Percentiles rank a stretch among this genome's conserved stretches.
phyloP scores from a whole-genome alignment of 2,113 vertebrate species.

The Pteropus alecto region DNA sequence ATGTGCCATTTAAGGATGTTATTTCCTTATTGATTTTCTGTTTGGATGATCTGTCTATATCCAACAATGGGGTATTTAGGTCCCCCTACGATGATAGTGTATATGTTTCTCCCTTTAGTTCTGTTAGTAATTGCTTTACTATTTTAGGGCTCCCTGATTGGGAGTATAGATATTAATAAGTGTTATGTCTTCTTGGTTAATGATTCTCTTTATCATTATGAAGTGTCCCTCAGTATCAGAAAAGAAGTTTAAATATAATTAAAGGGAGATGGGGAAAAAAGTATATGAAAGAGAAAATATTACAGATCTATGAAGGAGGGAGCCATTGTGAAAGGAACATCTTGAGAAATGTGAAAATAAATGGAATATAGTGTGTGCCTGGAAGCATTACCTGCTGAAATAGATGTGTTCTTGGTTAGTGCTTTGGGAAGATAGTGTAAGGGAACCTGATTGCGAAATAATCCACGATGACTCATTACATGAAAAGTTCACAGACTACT shows the following conservation, averaged over 20 bases:
- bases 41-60: too few species aligned
- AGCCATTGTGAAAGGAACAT: background rate
- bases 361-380: accelerated
- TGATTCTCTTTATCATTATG: too few species aligned
- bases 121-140: too few species aligned
- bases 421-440: background rate
- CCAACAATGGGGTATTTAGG: too few species aligned
- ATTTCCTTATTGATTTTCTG: background rate
- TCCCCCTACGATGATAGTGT: too few species aligned
- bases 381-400: background rate
- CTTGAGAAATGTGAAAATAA: background rate
- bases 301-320: background rate
- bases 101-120: too few species aligned
- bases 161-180: too few species aligned
- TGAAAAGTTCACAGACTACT: background rate
- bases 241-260: background rate
- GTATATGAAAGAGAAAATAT: background rate
- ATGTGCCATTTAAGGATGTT: too few species aligned
- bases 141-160: too few species aligned
- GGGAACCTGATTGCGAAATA: background rate
- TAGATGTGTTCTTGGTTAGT: background rate
- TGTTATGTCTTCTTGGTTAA: too few species aligned
- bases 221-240: too few species aligned
- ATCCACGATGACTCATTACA: background rate
- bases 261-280: background rate